phyloP scores from a whole-genome alignment of 2,113 vertebrate species.

The Taurulus bubalis region DNA sequence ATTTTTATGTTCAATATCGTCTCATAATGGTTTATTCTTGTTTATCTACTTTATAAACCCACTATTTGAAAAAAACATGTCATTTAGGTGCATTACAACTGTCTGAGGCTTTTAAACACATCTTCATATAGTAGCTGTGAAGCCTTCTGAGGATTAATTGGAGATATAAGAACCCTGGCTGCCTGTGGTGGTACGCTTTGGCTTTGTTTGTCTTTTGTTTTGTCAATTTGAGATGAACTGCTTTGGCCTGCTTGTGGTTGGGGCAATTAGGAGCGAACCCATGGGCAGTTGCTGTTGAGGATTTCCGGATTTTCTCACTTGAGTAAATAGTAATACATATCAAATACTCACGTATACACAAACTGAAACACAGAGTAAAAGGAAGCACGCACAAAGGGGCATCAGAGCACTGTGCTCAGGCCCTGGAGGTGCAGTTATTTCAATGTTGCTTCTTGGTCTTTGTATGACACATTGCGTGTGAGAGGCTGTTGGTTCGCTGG shows the following conservation, averaged over 20 bases:
- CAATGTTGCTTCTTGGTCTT: constrained; percentile 50
- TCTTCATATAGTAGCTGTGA: constrained; percentile 54
- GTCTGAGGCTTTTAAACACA: constrained; percentile 52
- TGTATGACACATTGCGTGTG: constrained; percentile 50
- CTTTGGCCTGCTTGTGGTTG: constrained; percentile 41
- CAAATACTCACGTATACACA: constrained; percentile 25
- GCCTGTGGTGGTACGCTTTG: constrained; percentile 17
- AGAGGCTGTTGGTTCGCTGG: constrained; percentile 44
- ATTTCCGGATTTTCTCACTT: constrained; percentile 47
- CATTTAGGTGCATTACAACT: constrained; percentile 46
- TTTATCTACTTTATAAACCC: constrained; percentile 26
- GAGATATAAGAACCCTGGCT: constrained; percentile 38
- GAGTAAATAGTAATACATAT: constrained; percentile 42
- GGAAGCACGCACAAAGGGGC: constrained; percentile 33
- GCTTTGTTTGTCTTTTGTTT: constrained; percentile 55
- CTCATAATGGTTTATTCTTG: constrained; percentile 40
- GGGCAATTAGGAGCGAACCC: constrained; percentile 61
- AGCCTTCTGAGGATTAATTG: constrained; percentile 53
- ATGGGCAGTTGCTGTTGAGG: constrained; percentile 41
- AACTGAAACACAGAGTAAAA: constrained; percentile 31
- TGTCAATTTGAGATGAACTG: constrained; percentile 54
- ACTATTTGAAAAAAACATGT: constrained; percentile 35
- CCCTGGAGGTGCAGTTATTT: constrained; percentile 58
- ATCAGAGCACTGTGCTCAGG: constrained; percentile 36
- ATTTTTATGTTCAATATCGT: constrained; percentile 5